phyloP scores from a whole-genome alignment of 2,113 vertebrate genomes.

The Triplophysa tibetana region DNA sequence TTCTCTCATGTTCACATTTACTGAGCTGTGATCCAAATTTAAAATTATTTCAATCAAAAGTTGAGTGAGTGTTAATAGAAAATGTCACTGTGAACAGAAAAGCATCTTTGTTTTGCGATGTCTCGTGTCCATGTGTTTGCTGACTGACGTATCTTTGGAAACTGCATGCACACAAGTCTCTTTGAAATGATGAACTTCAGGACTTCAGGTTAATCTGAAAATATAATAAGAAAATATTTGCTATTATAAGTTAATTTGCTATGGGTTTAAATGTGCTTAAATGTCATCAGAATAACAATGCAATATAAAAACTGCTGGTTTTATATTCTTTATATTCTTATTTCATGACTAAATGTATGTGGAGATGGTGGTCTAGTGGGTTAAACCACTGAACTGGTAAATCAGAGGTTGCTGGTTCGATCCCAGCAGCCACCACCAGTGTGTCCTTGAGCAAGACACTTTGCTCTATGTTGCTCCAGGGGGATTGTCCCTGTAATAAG shows the following conservation, averaged over 20 bases:
- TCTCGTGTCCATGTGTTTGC: background rate
- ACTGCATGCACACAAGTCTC: slow-evolving; percentile 11
- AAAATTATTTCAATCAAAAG: background rate
- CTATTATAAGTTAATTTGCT: background rate
- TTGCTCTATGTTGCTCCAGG: no score
- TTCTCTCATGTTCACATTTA: slow-evolving; percentile 2
- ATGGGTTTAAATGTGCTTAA: background rate
- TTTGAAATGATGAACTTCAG: background rate
- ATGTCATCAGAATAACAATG: no score
- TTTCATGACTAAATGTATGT: no score
- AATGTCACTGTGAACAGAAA: background rate
- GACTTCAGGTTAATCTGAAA: background rate
- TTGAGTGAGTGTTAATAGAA: background rate
- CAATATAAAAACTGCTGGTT: no score
- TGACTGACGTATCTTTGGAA: slow-evolving; percentile 17
- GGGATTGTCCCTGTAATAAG: no score
- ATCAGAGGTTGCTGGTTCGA: no score
- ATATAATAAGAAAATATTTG: background rate
- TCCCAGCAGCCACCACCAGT: no score
- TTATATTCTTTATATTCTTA: background rate
- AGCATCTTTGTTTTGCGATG: background rate
- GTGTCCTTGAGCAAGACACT: no score
- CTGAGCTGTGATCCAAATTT: background rate
- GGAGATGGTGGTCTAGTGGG: no score
- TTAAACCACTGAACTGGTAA: no score